Evolutionary conservation across 2,888 invertebrate genomes (phyloP).

Genomic region (Drosophila paracracens): DNA sequence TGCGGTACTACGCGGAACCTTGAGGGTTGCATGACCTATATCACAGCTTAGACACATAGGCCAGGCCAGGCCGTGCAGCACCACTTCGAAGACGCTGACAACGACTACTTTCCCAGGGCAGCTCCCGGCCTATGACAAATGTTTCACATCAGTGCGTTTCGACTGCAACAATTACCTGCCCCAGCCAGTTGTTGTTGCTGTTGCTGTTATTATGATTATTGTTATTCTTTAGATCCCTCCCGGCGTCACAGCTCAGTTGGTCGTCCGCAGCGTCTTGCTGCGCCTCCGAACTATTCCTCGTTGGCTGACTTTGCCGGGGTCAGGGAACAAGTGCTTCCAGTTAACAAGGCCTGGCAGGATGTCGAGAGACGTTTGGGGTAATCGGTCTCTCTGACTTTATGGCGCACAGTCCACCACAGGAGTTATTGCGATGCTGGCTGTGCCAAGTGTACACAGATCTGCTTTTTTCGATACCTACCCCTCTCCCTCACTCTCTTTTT

Average conservation of each 20-base stretch:
- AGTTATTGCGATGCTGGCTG: constrained; percentile 37
- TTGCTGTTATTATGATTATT: constrained; percentile 28
- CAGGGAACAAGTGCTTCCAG: constrained; percentile 77
- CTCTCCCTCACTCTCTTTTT: constrained; percentile 7
- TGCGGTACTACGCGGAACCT: constrained; percentile 61
- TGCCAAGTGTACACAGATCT: constrained; percentile 26
- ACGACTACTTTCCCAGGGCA: constrained; percentile 76
- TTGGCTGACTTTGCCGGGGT: constrained; percentile 20
- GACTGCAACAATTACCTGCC: constrained; percentile 76
- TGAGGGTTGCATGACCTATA: constrained; percentile 81
- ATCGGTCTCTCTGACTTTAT: constrained; percentile 44
- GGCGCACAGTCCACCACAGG: constrained; percentile 60
- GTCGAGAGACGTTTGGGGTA: constrained; percentile 25
- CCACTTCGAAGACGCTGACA: constrained; percentile 37
- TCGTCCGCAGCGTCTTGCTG: constrained; percentile 63
- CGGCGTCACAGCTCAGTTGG: constrained; percentile 79
- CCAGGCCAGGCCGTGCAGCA: constrained; percentile 14
- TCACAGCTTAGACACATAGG: constrained; percentile 64
- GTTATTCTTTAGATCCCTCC: constrained; percentile 38
- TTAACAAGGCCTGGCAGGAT: constrained; percentile 66
- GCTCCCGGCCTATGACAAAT: constrained; percentile 80
- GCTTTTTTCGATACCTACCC: constrained; percentile 3
- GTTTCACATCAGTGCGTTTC: constrained; percentile 81
- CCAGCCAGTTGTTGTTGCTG: constrained; percentile 32
- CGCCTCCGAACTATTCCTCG: constrained; percentile 34